Base-by-base conservation (phyloP, 2,797 vertebrate species). In the Tadarida brasiliensis region DNA sequence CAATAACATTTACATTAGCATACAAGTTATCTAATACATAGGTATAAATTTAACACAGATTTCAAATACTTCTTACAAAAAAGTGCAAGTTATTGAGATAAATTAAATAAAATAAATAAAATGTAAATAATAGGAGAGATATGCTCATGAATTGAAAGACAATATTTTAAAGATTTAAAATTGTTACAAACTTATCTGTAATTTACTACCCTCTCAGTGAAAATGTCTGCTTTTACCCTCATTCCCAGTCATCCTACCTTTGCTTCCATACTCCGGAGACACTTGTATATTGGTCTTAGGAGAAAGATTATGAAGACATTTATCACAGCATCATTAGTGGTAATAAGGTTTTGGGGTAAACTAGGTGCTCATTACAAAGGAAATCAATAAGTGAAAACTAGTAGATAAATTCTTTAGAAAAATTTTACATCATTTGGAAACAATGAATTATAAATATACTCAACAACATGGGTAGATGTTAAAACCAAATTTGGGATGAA, bases 401-500 rank as follows among this genome's bases (percentile, higher is more conserved):
- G 30, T 17, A 26, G 15, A 67, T 61, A 24, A 56, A 70, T 63
- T 78, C 22, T 76, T 77, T 20, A 59, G 39, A 35, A 28, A 59
- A 80, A 30, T 24, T 67, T 11, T n/a, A 3, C 39, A 83, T 80
- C 6, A 80, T 70, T 74, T 90, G 11, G 33, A 76, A 71, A 82
- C 35, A 51, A 59, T 47, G 26, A 88, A 63, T 77, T 82, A 84
- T 22, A 94, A 77, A 59, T 95, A 65, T 44, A 44, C 3, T 44
- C 39, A 44, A 44, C 7, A 44, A 44, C 39, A 44, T 44, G 39
- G 39, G 39, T 15, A 74, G 19, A 74, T 51, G 19, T 84, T 86
- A 88, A 96, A 90, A 87, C 4, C 33, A 95, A 90, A 83, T 92
- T n/a, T 56, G 4, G 61, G 26, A 74, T 51, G 56, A n/a, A 77